These are phyloP conservation scores for Oncopeltus fasciatus DNA, from an alignment of 1,140 invertebrate genomes.

Conservation along the genomic window DNA sequence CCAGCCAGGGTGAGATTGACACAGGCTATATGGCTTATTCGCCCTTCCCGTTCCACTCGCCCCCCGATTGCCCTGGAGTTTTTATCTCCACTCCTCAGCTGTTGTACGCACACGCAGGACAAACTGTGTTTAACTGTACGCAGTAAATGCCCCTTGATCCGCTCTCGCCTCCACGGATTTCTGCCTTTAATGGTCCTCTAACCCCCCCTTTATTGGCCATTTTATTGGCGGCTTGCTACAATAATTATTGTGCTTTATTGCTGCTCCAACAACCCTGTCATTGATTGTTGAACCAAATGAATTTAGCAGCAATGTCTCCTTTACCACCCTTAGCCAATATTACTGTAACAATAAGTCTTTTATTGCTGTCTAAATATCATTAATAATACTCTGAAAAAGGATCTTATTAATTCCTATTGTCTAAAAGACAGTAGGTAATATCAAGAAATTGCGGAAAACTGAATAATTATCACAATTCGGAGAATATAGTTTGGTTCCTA, in stretches of 20 bases:
- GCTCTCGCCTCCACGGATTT: background rate
- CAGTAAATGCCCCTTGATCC: background rate
- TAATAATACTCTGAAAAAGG: too few relatives aligned
- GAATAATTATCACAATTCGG: too few relatives aligned
- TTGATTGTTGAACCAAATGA: background rate
- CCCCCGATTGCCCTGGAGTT: background rate
- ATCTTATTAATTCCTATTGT: too few relatives aligned
- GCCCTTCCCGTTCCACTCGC: background rate
- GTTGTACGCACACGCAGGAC: background rate
- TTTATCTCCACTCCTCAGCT: background rate
- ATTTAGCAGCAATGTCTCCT: background rate
- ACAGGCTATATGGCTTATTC: too few relatives aligned
- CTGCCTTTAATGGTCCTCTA: background rate
- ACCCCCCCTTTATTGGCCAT: background rate
- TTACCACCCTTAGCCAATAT: too few relatives aligned
- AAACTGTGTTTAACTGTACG: background rate
- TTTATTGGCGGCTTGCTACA: conserved; percentile 8
- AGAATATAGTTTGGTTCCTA: too few relatives aligned
- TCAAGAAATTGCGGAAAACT: too few relatives aligned
- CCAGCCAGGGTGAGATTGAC: too few relatives aligned
- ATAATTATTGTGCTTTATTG: conserved; percentile 3
- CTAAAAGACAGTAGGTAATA: too few relatives aligned
- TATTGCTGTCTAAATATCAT: too few relatives aligned
- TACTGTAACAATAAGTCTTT: background rate
- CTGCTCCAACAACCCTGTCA: background rate